These are phyloP conservation scores for Andrena hattorfiana DNA, from an alignment of 2,888 invertebrate genomes.

Conservation along the genomic window DNA sequence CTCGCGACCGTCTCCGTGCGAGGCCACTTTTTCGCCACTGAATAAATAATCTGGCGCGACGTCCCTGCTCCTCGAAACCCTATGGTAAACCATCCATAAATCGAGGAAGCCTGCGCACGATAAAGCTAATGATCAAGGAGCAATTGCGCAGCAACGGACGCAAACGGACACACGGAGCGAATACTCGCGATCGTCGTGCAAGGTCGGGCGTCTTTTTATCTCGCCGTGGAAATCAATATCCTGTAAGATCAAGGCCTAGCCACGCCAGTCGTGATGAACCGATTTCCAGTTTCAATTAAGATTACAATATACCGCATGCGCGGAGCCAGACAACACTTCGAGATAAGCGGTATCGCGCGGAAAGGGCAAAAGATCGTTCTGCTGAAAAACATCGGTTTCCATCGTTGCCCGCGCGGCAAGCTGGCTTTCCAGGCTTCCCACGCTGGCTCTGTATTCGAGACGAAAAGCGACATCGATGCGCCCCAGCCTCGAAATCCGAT, in stretches of 20 bases:
- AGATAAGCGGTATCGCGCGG: neutral
- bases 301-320: constrained; percentile 7
- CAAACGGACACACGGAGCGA: neutral
- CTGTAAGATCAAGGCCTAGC: constrained; percentile 20
- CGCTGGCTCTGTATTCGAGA: constrained; percentile 5
- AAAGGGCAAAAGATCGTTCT: neutral
- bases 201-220: constrained; percentile 9
- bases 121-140: neutral
- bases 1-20: constrained; percentile 9
- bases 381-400: neutral
- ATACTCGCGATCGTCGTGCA: neutral
- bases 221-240: constrained; percentile 27
- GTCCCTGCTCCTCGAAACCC: neutral
- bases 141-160: constrained; percentile 15
- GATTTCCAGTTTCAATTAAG: neutral
- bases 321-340: neutral
- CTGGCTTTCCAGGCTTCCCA: neutral
- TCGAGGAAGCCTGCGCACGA: neutral
- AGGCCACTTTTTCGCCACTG: constrained; percentile 46
- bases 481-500: constrained; percentile 26
- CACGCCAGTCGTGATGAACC: neutral
- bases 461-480: neutral
- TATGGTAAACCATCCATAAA: too few relatives aligned
- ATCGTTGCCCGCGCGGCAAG: neutral
- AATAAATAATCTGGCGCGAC: constrained; percentile 48